Evolutionary conservation across 1,140 invertebrate genomes (phyloP).

Genomic region (Druon quercuslanigerum): DNA sequence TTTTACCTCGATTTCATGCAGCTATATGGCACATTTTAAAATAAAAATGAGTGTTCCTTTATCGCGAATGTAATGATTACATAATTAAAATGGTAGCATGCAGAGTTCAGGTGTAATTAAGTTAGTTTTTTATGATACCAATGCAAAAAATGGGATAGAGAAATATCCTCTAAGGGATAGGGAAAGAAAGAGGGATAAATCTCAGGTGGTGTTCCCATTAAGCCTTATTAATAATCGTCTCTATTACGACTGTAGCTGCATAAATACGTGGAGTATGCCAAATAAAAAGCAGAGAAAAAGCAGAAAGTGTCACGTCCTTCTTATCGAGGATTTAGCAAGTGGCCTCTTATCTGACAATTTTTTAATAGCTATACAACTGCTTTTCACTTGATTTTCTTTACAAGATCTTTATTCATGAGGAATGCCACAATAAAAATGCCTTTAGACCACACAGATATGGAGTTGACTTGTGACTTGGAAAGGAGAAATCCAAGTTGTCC

Average conservation of each 20-base stretch:
- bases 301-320: background rate
- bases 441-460: too few species aligned
- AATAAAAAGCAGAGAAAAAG: slow-evolving; percentile 1
- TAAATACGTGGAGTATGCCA: slow-evolving; percentile 12
- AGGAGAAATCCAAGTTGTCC: too few species aligned
- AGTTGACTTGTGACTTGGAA: too few species aligned
- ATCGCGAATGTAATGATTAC: slow-evolving; percentile 1
- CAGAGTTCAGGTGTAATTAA: background rate
- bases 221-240: background rate
- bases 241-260: background rate
- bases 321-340: slow-evolving; percentile 5
- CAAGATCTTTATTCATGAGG: background rate
- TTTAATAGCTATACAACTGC: background rate
- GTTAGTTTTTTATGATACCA: background rate
- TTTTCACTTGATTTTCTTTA: background rate
- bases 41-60: background rate
- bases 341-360: slow-evolving; percentile 3
- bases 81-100: background rate
- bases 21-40: background rate
- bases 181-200: background rate
- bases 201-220: background rate
- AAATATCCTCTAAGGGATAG: background rate
- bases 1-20: slow-evolving; percentile 1
- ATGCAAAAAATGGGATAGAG: background rate
- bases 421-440: background rate